These are phyloP conservation scores for Micrasema longulum DNA, from an alignment of 1,140 invertebrate species.

Conservation along the genomic window DNA sequence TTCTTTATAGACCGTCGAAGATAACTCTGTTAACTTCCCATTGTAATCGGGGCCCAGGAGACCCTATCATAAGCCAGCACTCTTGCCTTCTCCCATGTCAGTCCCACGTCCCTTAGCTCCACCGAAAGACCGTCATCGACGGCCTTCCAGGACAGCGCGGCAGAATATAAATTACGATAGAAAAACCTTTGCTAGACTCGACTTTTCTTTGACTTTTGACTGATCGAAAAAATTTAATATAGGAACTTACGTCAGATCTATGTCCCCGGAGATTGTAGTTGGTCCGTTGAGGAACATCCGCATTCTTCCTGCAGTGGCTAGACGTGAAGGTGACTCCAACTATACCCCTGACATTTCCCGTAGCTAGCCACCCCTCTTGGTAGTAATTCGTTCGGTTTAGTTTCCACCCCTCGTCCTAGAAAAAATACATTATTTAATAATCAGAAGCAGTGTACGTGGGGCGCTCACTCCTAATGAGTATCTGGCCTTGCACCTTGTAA, in stretches of 20 bases:
- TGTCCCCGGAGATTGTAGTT: constrained; percentile 98
- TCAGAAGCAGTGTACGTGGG: no score
- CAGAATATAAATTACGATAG: no score
- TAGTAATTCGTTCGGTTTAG: constrained; percentile 95
- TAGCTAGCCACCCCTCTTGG: constrained; percentile 98
- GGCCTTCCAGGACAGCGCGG: no score
- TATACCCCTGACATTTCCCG: constrained; percentile 92
- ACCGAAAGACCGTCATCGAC: no score
- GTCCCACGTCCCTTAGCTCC: no score
- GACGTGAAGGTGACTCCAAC: constrained; percentile 97
- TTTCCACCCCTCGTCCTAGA: constrained; percentile 91
- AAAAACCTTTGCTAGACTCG: no score
- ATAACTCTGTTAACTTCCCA: no score
- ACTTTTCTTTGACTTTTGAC: background rate
- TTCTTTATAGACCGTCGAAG: no score
- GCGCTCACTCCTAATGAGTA: background rate
- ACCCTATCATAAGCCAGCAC: no score
- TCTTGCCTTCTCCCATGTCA: no score
- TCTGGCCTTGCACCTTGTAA: background rate
- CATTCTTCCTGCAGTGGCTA: constrained; percentile 85
- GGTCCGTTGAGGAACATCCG: constrained; percentile 87
- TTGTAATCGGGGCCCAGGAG: no score
- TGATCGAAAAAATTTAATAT: background rate
- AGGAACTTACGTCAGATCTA: constrained; percentile 86
- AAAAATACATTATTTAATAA: constrained; percentile 22